Conservation (phyloP, 2,113 vertebrate genomes). For the Coracopsis vasa region DNA sequence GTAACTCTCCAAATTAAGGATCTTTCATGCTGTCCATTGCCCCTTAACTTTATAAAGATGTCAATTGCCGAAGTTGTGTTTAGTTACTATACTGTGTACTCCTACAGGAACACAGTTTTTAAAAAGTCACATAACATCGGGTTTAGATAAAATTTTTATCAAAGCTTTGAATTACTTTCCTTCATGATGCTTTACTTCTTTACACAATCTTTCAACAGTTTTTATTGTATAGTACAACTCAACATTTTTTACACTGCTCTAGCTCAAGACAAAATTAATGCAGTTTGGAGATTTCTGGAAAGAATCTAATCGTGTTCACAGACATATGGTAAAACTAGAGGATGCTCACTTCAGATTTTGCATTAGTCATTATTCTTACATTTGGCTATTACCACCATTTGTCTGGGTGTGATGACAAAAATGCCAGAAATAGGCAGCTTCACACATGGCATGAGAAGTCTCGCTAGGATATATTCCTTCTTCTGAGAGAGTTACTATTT, state of each 20-base stretch:
- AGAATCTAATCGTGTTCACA: background rate
- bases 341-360: conserved; percentile 54
- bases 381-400: conserved; percentile 47
- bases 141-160: background rate
- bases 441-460: conserved; percentile 26
- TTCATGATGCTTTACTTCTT: background rate
- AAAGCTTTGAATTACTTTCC: background rate
- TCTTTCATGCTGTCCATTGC: background rate
- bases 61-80: background rate
- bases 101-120: background rate
- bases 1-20: background rate
- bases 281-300: conserved; percentile 31
- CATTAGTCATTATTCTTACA: conserved; percentile 60
- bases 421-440: conserved; percentile 40
- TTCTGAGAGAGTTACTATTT: conserved; percentile 51
- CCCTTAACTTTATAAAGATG: background rate
- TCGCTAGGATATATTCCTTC: background rate
- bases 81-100: fast-evolving
- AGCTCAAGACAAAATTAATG: background rate
- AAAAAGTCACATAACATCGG: background rate
- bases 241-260: background rate
- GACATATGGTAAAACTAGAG: conserved; percentile 30
- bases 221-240: background rate
- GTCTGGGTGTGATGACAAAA: conserved; percentile 12
- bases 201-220: background rate